Evolutionary conservation across 30 jellyfish, hydroid and myxozoan species (phyloP), one percentile per base, ranked within the genome.

Genomic region (Kudoa iwatai): DNA sequence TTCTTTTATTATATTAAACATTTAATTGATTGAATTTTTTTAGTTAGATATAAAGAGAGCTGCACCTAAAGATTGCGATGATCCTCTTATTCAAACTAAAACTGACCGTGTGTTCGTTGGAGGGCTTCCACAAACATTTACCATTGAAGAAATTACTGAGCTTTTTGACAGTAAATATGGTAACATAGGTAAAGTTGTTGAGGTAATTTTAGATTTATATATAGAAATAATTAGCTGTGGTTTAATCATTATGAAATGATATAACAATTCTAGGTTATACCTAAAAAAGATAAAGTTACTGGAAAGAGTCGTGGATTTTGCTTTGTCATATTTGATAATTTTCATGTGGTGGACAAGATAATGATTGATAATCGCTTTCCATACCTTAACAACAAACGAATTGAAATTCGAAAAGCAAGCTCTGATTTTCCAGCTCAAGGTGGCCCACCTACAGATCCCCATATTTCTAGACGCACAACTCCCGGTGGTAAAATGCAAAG

Each of bases 301-400:
- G 36, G 36, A 28, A 28, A 28, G 36, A 9, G 11, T 28, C 36
- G 36, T 28, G 36, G 36, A n/a, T 28, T 28, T 28, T 28, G 36
- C n/a, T 28, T 28, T n/a, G 36, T 28, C n/a, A 6, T n/a, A 6
- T 28, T 28, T n/a, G 36, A 28, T 28, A 28, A 28, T 28, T n/a
- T n/a, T 28, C 36, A 28, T n/a, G 36, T 28, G 9, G 36, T 28
- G 36, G 36, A 28, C n/a, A 28, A 28, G 36, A 28, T 28, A n/a
- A 28, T 28, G 36, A n/a, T n/a, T n/a, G 36, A 28, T 6, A 28
- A 6, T 28, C 36, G 36, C n/a, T 28, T 6, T n/a, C 36, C 36
- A 6, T 6, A 6, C 9, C 9, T 28, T n/a, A 28, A 28, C 9
- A 28, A 28, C 36, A 28, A 28, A 28, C 36, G 36, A 28, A 6